Percentiles rank a stretch among this genome's conserved stretches.
These are phyloP conservation scores for Cetonia aurata DNA, from an alignment of 2,888 invertebrate genomes.

Conservation along the genomic window DNA sequence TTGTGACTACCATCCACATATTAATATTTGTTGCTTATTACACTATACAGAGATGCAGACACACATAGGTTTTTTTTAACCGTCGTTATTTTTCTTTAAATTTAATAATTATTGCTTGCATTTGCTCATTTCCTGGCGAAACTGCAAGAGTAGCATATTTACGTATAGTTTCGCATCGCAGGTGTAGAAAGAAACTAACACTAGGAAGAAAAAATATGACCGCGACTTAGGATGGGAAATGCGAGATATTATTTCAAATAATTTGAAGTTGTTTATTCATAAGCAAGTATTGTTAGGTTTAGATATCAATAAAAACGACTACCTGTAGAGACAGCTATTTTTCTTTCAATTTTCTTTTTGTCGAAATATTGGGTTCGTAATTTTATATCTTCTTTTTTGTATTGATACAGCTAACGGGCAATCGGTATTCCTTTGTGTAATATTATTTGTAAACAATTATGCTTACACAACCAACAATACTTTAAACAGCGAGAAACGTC, in stretches of 20 bases:
- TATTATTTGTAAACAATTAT: neutral
- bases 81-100: constrained; percentile 3
- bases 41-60: neutral
- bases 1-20: constrained; percentile 51
- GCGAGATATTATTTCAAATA: too few species aligned
- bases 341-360: neutral
- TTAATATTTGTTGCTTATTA: constrained; percentile 38
- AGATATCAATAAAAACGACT: too few species aligned
- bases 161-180: too few species aligned
- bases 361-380: neutral
- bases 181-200: neutral
- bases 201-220: neutral
- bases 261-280: too few species aligned
- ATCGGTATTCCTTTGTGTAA: constrained; percentile 1
- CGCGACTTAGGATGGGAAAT: too few species aligned
- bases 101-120: constrained; percentile 19
- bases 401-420: neutral
- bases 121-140: constrained; percentile 8
- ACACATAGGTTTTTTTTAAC: neutral
- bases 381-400: neutral
- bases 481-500: constrained; percentile 35
- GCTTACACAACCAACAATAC: neutral
- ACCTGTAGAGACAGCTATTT: too few species aligned
- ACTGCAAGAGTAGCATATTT: constrained; percentile 4
- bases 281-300: too few species aligned